Evolutionary conservation across 2,113 vertebrate species (phyloP).

Genomic region (Harpagus bidentatus): DNA sequence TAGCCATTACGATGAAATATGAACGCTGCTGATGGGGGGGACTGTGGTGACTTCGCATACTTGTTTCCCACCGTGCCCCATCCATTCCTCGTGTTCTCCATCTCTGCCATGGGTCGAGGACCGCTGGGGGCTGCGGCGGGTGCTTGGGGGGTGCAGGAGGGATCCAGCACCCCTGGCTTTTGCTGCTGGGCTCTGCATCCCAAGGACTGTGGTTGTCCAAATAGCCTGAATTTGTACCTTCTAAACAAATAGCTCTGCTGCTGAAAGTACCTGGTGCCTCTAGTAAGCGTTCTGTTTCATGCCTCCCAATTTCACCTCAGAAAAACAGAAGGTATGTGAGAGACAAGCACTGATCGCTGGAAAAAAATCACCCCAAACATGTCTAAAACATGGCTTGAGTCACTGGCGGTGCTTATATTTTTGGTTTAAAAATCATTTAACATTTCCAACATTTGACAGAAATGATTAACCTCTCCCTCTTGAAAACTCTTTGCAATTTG

Average conservation of each 20-base stretch:
- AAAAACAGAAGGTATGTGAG: neutral
- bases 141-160: neutral
- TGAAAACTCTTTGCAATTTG: slow-evolving; percentile 42
- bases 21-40: neutral
- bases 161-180: neutral
- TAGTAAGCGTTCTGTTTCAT: neutral
- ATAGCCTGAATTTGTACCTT: neutral
- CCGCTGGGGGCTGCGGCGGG: neutral
- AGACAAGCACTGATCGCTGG: neutral
- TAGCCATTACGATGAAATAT: slow-evolving; percentile 27
- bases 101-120: neutral
- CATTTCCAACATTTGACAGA: slow-evolving; percentile 34
- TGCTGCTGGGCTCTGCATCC: neutral
- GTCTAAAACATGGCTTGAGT: neutral
- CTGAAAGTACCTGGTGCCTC: neutral
- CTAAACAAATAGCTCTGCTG: neutral
- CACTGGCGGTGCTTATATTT: neutral
- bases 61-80: neutral
- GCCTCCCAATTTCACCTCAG: neutral
- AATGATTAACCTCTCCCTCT: slow-evolving; percentile 40
- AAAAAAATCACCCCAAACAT: neutral
- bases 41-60: neutral
- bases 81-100: neutral
- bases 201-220: neutral
- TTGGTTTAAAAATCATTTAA: slow-evolving; percentile 48